Percentiles rank a stretch among this genome's conserved stretches.
Evolutionary conservation across 2,113 vertebrate genomes (phyloP).

Genomic region (Podarcis muralis): DNA sequence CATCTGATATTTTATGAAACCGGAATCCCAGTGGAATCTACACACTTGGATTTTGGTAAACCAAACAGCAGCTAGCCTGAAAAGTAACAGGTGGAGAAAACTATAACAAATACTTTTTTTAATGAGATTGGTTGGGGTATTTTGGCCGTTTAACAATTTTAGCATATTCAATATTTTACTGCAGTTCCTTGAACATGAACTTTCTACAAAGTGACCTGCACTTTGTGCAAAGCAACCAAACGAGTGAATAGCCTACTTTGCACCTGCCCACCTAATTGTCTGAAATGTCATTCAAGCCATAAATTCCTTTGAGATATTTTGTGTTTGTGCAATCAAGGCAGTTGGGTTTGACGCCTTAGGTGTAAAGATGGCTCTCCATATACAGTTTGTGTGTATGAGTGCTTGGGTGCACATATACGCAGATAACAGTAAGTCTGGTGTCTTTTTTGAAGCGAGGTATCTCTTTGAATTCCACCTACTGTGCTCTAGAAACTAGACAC

Average conservation of each 20-base stretch:
- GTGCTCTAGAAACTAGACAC: slow-evolving; percentile 25
- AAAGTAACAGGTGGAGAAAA: slow-evolving; percentile 34
- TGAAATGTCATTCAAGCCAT: slow-evolving; percentile 73
- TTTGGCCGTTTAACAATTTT: slow-evolving; percentile 33
- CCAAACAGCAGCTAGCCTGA: slow-evolving; percentile 40
- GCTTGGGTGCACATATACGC: not conserved
- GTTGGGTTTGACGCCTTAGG: slow-evolving; percentile 56
- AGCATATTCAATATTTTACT: slow-evolving; percentile 59
- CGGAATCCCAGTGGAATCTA: slow-evolving; percentile 39
- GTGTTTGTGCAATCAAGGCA: slow-evolving; percentile 68
- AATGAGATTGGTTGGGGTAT: not conserved
- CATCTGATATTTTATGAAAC: slow-evolving; percentile 18
- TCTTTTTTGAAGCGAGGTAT: slow-evolving; percentile 61
- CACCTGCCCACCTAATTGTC: slow-evolving; percentile 59
- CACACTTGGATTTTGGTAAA: slow-evolving; percentile 18
- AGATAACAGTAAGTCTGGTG: slow-evolving; percentile 29
- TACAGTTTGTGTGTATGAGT: slow-evolving; percentile 48
- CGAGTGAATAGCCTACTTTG: slow-evolving; percentile 30
- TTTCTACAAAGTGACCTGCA: slow-evolving; percentile 57
- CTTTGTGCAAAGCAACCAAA: slow-evolving; percentile 64
- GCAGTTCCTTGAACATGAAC: slow-evolving; percentile 46
- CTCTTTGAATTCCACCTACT: slow-evolving; percentile 49
- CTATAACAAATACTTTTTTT: slow-evolving; percentile 38
- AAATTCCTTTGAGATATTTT: slow-evolving; percentile 67
- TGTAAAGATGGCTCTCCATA: slow-evolving; percentile 54